Conservation (phyloP, 2,888 invertebrate species). For the Piscicola geometra region DNA sequence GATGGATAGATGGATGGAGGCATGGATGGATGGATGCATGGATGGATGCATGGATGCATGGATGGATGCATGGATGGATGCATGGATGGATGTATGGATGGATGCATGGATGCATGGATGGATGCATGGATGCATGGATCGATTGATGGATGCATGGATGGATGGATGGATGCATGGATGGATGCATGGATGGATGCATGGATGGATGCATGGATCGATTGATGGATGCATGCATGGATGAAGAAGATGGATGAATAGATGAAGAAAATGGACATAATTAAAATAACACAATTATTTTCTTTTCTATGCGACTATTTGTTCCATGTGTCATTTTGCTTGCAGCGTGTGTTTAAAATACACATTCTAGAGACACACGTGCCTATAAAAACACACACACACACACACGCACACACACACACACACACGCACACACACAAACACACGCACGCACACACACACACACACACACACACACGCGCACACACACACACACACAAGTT, state of each 20-base stretch:
- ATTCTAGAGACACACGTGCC: no score
- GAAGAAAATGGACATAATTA: constrained; percentile 11
- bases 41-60: constrained; percentile 30
- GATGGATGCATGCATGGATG: constrained; percentile 1
- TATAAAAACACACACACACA: no score
- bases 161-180: neutral
- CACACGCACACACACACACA: neutral
- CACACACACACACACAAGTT: constrained; percentile 18
- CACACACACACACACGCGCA: constrained; percentile 19
- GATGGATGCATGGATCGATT: constrained; percentile 15
- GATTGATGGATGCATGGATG: neutral
- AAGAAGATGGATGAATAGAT: neutral
- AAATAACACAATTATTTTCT: no score
- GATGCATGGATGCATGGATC: constrained; percentile 1
- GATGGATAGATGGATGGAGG: constrained; percentile 14
- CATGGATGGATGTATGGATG: neutral
- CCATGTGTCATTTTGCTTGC: no score
- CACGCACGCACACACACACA: constrained; percentile 19
- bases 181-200: constrained; percentile 21
- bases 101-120: neutral
- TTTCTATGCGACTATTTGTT: no score
- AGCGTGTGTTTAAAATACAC: no score
- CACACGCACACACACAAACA: constrained; percentile 14
- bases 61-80: constrained; percentile 29
- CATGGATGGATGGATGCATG: constrained; percentile 18